Evolutionary conservation across 2,113 vertebrate species (phyloP).

Genomic region (Gambusia affinis): DNA sequence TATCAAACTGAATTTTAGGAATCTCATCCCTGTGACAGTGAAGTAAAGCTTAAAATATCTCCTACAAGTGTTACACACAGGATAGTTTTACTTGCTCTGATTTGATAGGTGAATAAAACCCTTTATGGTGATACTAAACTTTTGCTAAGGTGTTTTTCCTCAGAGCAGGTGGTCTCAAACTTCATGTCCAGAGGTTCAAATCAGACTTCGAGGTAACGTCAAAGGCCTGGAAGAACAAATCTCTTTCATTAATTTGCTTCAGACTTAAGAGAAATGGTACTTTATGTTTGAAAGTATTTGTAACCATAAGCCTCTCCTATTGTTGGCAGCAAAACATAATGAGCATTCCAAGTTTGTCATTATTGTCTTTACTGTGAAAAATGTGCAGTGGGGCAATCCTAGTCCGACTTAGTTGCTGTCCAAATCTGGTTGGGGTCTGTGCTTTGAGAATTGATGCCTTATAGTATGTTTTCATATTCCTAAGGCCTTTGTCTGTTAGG

Average conservation of each 20-base stretch:
- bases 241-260: not conserved
- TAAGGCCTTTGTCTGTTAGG: conserved; percentile 29
- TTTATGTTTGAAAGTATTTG: not conserved
- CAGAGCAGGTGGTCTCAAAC: not conserved
- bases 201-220: not conserved
- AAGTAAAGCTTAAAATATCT: conserved; percentile 8
- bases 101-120: conserved; percentile 21
- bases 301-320: no score
- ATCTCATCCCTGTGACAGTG: conserved; percentile 12
- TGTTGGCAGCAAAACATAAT: no score
- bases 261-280: not conserved
- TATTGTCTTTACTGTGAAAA: no score
- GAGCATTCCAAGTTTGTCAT: no score
- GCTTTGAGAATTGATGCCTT: not conserved
- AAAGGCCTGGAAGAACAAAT: not conserved
- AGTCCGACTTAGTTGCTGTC: no score
- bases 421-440: no score
- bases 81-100: conserved; percentile 11
- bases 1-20: conserved; percentile 23
- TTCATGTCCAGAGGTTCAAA: not conserved
- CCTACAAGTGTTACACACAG: conserved; percentile 5
- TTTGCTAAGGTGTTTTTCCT: conserved; percentile 3
- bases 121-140: conserved; percentile 18
- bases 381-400: no score
- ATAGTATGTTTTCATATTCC: conserved; percentile 29